Evolutionary conservation across 2,113 vertebrate genomes (phyloP), one percentile per base, ranked within the genome.

Genomic region (Oncorhynchus clarkii): DNA sequence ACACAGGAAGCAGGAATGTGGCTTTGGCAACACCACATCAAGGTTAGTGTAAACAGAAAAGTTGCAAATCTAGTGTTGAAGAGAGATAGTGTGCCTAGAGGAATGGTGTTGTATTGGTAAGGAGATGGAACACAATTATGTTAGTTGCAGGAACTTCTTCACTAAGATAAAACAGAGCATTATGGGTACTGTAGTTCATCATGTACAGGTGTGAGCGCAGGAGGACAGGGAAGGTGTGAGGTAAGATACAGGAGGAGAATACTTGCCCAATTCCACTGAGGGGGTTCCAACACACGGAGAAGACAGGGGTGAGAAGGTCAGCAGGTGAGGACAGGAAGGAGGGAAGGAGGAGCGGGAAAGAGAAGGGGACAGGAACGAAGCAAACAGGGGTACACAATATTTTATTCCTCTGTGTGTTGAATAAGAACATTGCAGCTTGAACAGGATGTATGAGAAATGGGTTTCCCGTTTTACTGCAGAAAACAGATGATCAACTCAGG

Each of bases 181-280:
- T 54, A 54, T 18, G 16, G 51, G 51, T 54, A 54, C 51, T 54
- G 51, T 54, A 18, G 51, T 18, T 54, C 13, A 18, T 54, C 51
- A 18, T 54, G 51, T 18, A 54, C 51, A 54, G 16, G 51, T 7
- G 16, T 18, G 3, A 54, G 39, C 9, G 39, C 39, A 45, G 39
- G 39, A 49, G 68, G 66, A 49, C 13, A 83, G 74, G 69, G 77
- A 71, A 72, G 75, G 79, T 78, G 66, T 26, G 18, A 39, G 71
- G 70, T 81, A 74, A 3, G n/a, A 65, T 16, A 59, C 54, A 72
- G 9, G 75, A 20, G 57, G 45, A 64, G 16, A 68, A 39, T 68
- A 68, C 67, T 68, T 68, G 67, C 67, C 67, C 67, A 34, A 20
- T 14, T 31, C 13, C 29, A 29, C 67, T 68, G 67, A 68, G 7